phyloP scores from a whole-genome alignment of 2,888 invertebrate species.

The Norana najaformis region DNA sequence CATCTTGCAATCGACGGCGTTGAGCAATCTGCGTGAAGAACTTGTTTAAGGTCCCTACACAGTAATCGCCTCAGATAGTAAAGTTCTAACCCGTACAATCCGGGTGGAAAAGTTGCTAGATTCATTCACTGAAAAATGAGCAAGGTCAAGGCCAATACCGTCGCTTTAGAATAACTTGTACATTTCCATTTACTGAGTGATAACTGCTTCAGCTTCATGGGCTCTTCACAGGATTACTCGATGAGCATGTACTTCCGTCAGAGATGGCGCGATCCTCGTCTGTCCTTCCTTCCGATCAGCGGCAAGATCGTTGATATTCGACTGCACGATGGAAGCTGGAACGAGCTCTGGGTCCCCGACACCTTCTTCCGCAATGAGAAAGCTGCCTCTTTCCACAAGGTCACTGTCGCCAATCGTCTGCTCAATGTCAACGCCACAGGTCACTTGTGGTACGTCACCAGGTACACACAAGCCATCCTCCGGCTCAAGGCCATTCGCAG shows the following conservation, averaged over 20 bases:
- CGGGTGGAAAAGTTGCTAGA: too few relatives aligned
- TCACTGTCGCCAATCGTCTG: slow-evolving; percentile 44
- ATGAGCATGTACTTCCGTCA: slow-evolving; percentile 45
- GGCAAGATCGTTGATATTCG: slow-evolving; percentile 24
- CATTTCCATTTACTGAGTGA: too few relatives aligned
- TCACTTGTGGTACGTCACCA: slow-evolving; percentile 45
- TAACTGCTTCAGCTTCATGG: neutral
- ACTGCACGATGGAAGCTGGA: slow-evolving; percentile 37
- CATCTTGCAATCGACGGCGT: too few relatives aligned
- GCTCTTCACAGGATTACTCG: slow-evolving; percentile 39
- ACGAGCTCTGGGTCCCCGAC: slow-evolving; percentile 45
- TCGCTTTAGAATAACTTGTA: too few relatives aligned
- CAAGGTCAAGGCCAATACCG: too few relatives aligned
- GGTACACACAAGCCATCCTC: slow-evolving; percentile 30
- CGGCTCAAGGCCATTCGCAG: neutral
- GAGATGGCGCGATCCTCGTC: slow-evolving; percentile 42
- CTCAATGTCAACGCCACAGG: slow-evolving; percentile 42
- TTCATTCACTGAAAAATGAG: too few relatives aligned
- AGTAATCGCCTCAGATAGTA: too few relatives aligned
- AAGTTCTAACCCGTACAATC: too few relatives aligned
- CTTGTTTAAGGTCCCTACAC: too few relatives aligned
- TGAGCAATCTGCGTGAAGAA: too few relatives aligned
- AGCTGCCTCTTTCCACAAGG: slow-evolving; percentile 43
- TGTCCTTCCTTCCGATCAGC: slow-evolving; percentile 39
- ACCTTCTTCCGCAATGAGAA: slow-evolving; percentile 46